Evolutionary conservation across 1,140 invertebrate species (phyloP).

Genomic region (Lepidurus apus): DNA sequence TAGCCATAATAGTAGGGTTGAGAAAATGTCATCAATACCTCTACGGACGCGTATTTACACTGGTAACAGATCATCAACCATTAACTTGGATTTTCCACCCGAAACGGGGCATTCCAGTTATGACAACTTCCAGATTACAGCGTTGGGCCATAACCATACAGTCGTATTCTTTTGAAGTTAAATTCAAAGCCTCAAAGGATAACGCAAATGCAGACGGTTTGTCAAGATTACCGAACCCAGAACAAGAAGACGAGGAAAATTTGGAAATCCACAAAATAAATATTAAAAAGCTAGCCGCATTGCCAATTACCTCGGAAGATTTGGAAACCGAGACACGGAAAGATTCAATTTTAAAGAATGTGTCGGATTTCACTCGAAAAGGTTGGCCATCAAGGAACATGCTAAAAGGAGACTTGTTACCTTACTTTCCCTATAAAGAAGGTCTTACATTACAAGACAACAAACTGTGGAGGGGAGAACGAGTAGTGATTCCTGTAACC

Average conservation of each 20-base stretch:
- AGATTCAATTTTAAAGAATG: too few species aligned
- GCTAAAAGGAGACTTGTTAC: not conserved
- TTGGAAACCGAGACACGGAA: too few species aligned
- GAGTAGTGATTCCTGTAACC: constrained; percentile 23
- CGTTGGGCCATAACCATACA: constrained; percentile 43
- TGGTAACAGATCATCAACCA: constrained; percentile 51
- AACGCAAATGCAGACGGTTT: constrained; percentile 42
- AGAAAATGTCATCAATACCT: constrained; percentile 50
- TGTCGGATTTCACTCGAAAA: too few species aligned
- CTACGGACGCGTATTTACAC: constrained; percentile 46
- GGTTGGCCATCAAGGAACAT: constrained; percentile 27
- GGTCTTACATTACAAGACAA: constrained; percentile 20
- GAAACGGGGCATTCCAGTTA: constrained; percentile 40
- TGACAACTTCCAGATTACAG: constrained; percentile 43
- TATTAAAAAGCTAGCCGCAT: too few species aligned
- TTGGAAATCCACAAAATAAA: too few species aligned
- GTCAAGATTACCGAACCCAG: constrained; percentile 37
- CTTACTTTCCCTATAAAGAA: constrained; percentile 1
- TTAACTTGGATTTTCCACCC: constrained; percentile 47
- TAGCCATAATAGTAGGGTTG: too few species aligned
- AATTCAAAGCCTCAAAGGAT: constrained; percentile 40
- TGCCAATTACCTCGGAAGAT: too few species aligned
- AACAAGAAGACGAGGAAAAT: too few species aligned
- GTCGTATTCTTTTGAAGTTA: constrained; percentile 43
- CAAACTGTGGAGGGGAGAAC: constrained; percentile 23